Evolutionary conservation across 1,140 invertebrate genomes (phyloP).

Genomic region (Trichoplusia ni): DNA sequence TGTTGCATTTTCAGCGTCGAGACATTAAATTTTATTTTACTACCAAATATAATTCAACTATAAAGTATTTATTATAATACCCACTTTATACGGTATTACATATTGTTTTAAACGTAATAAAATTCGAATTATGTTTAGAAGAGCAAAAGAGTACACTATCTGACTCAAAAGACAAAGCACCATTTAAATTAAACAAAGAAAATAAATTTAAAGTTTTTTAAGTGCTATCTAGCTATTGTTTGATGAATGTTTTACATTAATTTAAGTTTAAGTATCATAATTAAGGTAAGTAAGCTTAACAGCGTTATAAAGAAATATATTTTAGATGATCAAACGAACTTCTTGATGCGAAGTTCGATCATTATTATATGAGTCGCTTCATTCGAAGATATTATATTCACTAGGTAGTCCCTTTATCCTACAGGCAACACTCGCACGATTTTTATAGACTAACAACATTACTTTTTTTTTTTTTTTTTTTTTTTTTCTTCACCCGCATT

Average conservation of each 20-base stretch:
- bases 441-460: not conserved
- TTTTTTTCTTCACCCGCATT: not conserved
- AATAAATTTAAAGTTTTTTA: too few species aligned
- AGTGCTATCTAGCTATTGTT: too few species aligned
- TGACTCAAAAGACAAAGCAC: too few species aligned
- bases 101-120: not conserved
- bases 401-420: not conserved
- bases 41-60: not conserved
- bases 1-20: not conserved
- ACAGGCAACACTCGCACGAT: constrained; percentile 7
- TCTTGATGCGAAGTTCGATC: too few species aligned
- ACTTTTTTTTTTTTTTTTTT: not conserved
- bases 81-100: not conserved
- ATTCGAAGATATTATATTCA: too few species aligned
- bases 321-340: too few species aligned
- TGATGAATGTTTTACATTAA: too few species aligned
- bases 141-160: too few species aligned
- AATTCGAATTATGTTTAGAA: not conserved
- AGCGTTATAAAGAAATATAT: too few species aligned
- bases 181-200: not conserved
- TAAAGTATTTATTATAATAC: constrained; percentile 15
- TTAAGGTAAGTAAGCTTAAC: too few species aligned
- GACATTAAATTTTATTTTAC: constrained; percentile 7
- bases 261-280: too few species aligned
- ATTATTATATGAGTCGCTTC: too few species aligned